Conservation (phyloP, 2,888 invertebrate species). For the Clepsis dumicolana region DNA sequence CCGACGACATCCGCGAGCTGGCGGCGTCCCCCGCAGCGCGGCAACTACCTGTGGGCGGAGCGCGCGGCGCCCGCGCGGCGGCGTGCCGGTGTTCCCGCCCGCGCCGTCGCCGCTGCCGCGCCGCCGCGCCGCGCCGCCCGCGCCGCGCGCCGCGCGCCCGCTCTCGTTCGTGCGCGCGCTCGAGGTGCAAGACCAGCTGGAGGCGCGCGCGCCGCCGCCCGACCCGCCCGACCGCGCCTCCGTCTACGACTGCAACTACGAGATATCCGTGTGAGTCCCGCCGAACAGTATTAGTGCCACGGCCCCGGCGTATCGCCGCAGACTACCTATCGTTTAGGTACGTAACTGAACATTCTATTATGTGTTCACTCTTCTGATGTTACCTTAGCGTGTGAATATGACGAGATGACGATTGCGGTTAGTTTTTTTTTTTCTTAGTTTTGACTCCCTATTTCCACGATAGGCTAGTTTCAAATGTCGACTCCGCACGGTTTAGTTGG, state of each 20-base stretch:
- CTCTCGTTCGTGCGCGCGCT: conserved; percentile 96
- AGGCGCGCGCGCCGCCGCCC: conserved; percentile 88
- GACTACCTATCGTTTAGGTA: background rate
- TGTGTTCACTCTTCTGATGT: conserved; percentile 47
- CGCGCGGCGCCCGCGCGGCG: conserved; percentile 75
- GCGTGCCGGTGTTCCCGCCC: conserved; percentile 54
- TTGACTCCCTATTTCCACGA: conserved; percentile 46
- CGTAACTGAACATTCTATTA: conserved; percentile 40
- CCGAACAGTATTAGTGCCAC: conserved; percentile 34
- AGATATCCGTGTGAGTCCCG: conserved; percentile 94
- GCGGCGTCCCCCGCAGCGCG: conserved; percentile 94
- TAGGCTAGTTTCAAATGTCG: conserved; percentile 44
- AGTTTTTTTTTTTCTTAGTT: conserved; percentile 21
- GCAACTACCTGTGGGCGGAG: conserved; percentile 85
- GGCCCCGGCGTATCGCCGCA: conserved; percentile 10
- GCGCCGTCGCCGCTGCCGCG: conserved; percentile 65
- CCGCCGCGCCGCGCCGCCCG: conserved; percentile 79
- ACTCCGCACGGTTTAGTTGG: conserved; percentile 17
- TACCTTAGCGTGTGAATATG: conserved; percentile 33
- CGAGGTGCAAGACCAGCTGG: conserved; percentile 95
- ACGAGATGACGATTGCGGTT: conserved; percentile 14
- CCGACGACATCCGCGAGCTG: conserved; percentile 94
- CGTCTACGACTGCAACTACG: conserved; percentile 97
- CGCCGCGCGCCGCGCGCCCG: conserved; percentile 88
- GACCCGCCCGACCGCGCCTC: conserved; percentile 93